Conservation (phyloP, 2,888 invertebrate species). For the Tholera decimalis region DNA sequence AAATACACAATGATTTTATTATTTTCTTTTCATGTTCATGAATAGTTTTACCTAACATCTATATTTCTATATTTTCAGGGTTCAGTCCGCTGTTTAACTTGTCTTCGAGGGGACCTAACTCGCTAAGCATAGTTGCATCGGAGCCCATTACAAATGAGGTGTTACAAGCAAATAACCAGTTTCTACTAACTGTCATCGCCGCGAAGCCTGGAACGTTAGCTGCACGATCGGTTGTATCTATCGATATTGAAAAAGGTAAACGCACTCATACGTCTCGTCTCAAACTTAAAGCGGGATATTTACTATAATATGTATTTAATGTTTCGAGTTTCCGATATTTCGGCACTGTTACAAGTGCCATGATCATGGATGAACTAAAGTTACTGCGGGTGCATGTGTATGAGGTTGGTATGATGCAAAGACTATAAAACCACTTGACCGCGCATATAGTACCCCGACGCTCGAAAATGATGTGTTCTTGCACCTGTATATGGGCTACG, state of each 20-base stretch:
- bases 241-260: conserved; percentile 71
- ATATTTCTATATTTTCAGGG: conserved; percentile 59
- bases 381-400: no score
- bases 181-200: conserved; percentile 69
- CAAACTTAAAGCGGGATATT: no score
- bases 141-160: conserved; percentile 60
- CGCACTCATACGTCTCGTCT: no score
- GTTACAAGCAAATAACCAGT: conserved; percentile 63
- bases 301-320: no score
- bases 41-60: background rate
- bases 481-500: no score
- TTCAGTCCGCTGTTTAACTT: conserved; percentile 61
- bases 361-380: no score
- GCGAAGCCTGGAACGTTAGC: conserved; percentile 54
- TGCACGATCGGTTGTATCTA: conserved; percentile 69
- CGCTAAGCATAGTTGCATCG: conserved; percentile 40
- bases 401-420: no score
- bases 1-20: conserved; percentile 11
- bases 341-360: no score
- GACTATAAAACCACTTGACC: no score
- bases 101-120: conserved; percentile 37
- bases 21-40: background rate
- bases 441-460: no score
- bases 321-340: no score
- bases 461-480: no score